phyloP scores from a whole-genome alignment of 2,797 vertebrate genomes.

The Coluber constrictor region DNA sequence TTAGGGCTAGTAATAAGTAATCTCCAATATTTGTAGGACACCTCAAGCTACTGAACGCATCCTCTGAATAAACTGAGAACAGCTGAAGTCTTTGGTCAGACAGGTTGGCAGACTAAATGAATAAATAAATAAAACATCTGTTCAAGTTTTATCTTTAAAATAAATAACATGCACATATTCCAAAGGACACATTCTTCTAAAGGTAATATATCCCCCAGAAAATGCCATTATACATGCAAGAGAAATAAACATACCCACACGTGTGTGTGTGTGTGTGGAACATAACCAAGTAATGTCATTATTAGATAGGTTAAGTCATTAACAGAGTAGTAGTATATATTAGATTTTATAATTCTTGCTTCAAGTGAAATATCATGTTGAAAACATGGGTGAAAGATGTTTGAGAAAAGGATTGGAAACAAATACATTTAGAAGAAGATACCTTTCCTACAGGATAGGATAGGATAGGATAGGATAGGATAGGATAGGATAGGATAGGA shows the following conservation, averaged over 20 bases:
- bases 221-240: not conserved
- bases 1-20: not conserved
- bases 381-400: not conserved
- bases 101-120: not conserved
- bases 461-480: too few species aligned
- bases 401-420: not conserved
- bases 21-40: not conserved
- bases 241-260: not conserved
- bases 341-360: not conserved
- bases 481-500: too few species aligned
- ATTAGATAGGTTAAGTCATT: not conserved
- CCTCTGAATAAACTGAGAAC: not conserved
- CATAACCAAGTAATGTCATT: not conserved
- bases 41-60: not conserved
- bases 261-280: not conserved
- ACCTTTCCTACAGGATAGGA: not conserved
- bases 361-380: not conserved
- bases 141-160: not conserved
- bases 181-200: not conserved
- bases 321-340: not conserved
- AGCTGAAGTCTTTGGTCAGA: not conserved
- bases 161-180: not conserved
- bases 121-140: not conserved
- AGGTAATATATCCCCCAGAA: not conserved
- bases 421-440: not conserved